Evolutionary conservation across 1,140 invertebrate genomes (phyloP).

Genomic region (Saccostrea cuccullata): DNA sequence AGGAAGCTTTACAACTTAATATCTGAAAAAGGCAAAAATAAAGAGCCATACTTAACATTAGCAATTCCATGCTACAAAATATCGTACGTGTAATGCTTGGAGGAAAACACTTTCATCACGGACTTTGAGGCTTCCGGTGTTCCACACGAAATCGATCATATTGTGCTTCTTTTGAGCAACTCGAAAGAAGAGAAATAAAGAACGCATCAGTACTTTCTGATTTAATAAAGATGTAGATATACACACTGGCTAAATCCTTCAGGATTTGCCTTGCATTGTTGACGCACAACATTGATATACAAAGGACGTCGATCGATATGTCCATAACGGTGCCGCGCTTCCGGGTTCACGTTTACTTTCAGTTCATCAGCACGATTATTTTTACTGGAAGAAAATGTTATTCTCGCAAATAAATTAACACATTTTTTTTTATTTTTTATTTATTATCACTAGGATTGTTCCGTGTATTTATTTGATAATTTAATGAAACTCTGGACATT

Average conservation of each 20-base stretch:
- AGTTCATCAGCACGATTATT: neutral
- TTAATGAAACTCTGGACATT: too few relatives aligned
- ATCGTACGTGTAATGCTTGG: neutral
- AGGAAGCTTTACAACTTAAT: too few relatives aligned
- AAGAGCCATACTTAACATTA: too few relatives aligned
- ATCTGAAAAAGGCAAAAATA: too few relatives aligned
- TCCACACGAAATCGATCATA: neutral
- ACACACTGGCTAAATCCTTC: neutral
- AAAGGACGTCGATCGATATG: neutral
- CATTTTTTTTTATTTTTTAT: too few relatives aligned
- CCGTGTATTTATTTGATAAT: neutral
- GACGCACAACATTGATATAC: neutral
- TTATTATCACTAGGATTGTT: neutral
- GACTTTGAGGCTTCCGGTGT: neutral
- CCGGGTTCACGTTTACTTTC: neutral
- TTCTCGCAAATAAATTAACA: neutral
- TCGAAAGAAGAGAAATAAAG: neutral
- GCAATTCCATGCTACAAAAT: neutral
- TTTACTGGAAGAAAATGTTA: neutral
- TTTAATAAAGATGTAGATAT: neutral
- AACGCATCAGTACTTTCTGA: neutral
- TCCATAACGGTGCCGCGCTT: neutral
- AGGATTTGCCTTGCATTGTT: neutral
- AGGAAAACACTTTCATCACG: neutral
- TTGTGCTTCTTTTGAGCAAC: neutral